Base-by-base conservation (phyloP, 2,888 invertebrate genomes). In the Neuroscelio doddi region DNA sequence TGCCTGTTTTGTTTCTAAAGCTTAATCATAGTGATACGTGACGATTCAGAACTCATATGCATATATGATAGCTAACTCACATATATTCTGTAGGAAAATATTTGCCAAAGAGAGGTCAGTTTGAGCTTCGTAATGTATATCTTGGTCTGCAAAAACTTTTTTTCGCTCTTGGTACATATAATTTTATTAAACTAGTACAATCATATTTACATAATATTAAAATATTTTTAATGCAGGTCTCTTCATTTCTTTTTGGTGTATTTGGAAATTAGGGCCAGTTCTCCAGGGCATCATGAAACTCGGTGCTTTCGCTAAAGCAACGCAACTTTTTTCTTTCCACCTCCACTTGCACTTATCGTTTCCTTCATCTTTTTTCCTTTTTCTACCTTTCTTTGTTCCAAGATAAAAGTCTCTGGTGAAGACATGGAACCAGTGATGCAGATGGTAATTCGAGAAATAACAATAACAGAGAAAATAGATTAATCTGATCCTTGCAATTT, bases 121-220 rank as follows among this genome's bases (percentile, higher is more conserved):
- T 21, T 17, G 26, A 26, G 26, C 15, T 12, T 24, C 1, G 1
- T 9, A 4, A 4, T 29, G 30, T 46, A 21, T 5, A 15, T 14
- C 30, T 9, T 4, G 16, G 16, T 24, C 12, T 30, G 46, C 16
- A 29, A 55, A 17, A 53, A 27, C n/a, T n/a, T n/a, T n/a, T n/a
- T n/a, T n/a, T n/a, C n/a, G n/a, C n/a, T n/a, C n/a, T n/a, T n/a
- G n/a, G n/a, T n/a, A n/a, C n/a, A n/a, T n/a, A 21, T 2, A 21
- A 52, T 41, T 68, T 55, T 55, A 65, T 42, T 53, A 72, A 70
- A 71, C 69, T 71, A 64, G 71, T 69, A 79, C 80, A 80, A 76
- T 74, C 73, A 73, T 74, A 81, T 82, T 81, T 80, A 79, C 80
- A 82, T 81, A 80, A 81, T 80, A 80, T 81, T 78, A 77, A 79